Conservation (phyloP, 2,113 vertebrate species). For the Canis aureus region DNA sequence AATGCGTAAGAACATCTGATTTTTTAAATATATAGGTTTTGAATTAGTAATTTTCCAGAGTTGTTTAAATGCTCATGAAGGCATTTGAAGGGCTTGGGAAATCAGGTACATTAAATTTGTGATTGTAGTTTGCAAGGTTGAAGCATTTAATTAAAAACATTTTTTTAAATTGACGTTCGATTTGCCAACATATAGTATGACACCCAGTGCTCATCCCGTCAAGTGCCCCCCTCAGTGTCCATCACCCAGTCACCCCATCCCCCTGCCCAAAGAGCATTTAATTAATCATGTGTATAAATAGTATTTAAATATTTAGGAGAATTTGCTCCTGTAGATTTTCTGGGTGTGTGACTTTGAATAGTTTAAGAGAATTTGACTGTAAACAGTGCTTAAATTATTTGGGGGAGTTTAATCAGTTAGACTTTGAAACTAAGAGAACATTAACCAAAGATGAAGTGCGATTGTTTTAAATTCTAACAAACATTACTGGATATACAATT, state of each 20-base stretch:
- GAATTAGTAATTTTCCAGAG: neutral
- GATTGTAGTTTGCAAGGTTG: neutral
- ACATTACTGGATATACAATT: neutral
- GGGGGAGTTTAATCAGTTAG: neutral
- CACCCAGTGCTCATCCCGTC: too few species aligned
- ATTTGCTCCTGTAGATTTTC: neutral
- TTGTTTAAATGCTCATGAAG: neutral
- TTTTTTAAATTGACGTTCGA: too few species aligned
- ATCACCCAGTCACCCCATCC: too few species aligned
- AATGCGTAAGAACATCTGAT: slow-evolving; percentile 11
- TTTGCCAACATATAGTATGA: too few species aligned
- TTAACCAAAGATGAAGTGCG: neutral
- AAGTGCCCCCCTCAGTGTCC: too few species aligned
- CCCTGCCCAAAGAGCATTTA: neutral
- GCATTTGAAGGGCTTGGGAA: neutral
- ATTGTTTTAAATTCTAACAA: neutral
- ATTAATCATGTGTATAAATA: neutral
- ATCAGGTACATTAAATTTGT: slow-evolving; percentile 28
- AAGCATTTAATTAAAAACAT: neutral
- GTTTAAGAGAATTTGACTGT: slow-evolving; percentile 4
- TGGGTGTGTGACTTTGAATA: neutral
- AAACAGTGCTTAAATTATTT: neutral
- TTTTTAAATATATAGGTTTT: neutral
- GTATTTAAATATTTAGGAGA: neutral
- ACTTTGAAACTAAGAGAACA: neutral